Conservation (phyloP, 2,113 vertebrate species). For the Leptosomus discolor region DNA sequence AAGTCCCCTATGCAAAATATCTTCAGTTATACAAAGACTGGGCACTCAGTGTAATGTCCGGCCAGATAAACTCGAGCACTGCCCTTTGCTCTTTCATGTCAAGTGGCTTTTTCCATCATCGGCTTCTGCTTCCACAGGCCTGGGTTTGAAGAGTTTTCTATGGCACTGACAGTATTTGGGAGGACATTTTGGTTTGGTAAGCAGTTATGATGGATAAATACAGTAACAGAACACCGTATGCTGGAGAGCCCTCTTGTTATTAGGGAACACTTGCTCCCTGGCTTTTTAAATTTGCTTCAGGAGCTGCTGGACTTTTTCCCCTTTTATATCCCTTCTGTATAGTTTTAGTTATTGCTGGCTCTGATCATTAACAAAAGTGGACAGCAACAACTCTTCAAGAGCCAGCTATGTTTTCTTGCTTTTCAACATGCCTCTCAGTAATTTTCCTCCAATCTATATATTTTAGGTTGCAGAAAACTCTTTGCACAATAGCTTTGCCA, state of each 20-base stretch:
- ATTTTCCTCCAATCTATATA: neutral
- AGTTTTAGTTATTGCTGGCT: neutral
- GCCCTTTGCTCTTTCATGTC: neutral
- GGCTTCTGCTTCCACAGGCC: neutral
- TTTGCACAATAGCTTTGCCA: neutral
- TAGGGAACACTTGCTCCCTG: neutral
- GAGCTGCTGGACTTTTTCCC: neutral
- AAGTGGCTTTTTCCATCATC: neutral
- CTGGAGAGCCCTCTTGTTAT: neutral
- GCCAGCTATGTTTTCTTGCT: neutral
- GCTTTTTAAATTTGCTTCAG: neutral
- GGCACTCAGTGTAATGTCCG: neutral
- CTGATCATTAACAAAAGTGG: neutral
- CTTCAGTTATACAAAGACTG: neutral
- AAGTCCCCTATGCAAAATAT: conserved; percentile 5
- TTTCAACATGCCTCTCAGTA: neutral
- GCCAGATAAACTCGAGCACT: neutral
- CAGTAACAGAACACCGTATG: neutral
- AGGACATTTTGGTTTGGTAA: neutral
- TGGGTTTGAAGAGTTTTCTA: neutral
- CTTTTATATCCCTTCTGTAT: neutral
- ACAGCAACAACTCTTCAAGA: neutral
- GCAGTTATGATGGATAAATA: neutral
- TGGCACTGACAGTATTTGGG: rapidly evolving
- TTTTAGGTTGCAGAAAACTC: neutral